phyloP scores from a whole-genome alignment of 2,113 vertebrate species.

The Martes martes region DNA sequence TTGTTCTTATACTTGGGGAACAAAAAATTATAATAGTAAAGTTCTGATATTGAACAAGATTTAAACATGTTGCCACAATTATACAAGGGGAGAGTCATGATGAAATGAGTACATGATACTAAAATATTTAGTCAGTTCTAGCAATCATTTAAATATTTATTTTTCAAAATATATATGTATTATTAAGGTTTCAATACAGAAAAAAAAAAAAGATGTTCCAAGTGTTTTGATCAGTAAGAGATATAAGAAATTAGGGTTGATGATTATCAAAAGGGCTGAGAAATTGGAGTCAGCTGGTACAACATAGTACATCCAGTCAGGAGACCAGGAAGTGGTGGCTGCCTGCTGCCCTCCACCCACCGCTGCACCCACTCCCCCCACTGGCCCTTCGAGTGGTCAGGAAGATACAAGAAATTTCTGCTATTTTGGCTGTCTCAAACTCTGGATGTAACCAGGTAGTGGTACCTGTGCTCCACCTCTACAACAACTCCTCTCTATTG shows the following conservation, averaged over 20 bases:
- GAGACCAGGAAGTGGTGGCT: not conserved
- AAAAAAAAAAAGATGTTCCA: not conserved
- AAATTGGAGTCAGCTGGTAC: not conserved
- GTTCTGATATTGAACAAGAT: not conserved
- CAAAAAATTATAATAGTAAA: not conserved
- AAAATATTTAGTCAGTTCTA: not conserved
- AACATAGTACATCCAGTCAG: not conserved
- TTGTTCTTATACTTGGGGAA: not conserved
- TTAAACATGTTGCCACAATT: not conserved
- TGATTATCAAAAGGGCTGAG: not conserved
- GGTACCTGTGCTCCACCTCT: not conserved
- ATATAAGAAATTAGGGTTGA: not conserved
- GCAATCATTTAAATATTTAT: not conserved
- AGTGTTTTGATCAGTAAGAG: not conserved
- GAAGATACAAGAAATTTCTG: not conserved
- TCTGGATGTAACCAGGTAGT: not conserved
- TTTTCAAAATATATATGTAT: not conserved
- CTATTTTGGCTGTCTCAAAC: not conserved
- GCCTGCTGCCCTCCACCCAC: too few relatives aligned
- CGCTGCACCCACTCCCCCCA: fast-evolving
- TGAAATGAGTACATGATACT: not conserved
- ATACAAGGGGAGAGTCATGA: not conserved
- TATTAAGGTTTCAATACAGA: not conserved
- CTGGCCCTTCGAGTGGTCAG: not conserved
- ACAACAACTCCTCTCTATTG: not conserved